These are phyloP conservation scores for Macquaria australasica DNA, from an alignment of 2,113 vertebrate species.

Conservation along the genomic window DNA sequence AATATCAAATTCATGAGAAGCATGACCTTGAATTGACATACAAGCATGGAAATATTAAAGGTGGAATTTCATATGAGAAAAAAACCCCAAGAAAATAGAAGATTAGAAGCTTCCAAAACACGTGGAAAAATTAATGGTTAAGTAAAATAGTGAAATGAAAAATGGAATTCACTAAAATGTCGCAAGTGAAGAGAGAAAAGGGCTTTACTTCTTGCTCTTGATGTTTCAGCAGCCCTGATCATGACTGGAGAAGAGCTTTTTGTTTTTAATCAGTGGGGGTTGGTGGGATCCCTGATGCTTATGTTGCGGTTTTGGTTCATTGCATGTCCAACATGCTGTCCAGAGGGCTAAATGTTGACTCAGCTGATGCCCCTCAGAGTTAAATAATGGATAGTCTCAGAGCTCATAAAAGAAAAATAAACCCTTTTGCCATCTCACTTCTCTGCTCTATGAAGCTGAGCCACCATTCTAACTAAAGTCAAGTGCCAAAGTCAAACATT, in stretches of 20 bases:
- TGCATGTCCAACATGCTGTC: constrained; percentile 42
- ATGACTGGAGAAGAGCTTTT: not conserved
- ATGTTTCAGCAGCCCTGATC: not conserved
- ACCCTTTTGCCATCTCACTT: constrained; percentile 31
- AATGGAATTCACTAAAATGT: not conserved
- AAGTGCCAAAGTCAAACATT: constrained; percentile 5
- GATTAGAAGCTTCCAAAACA: not conserved
- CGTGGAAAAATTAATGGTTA: not conserved
- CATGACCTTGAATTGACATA: constrained; percentile 18
- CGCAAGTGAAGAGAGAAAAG: not conserved
- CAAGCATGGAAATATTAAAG: not conserved
- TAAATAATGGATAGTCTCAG: constrained; percentile 64
- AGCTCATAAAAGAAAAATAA: constrained; percentile 67
- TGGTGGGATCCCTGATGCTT: constrained; percentile 4
- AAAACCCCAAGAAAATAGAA: not conserved
- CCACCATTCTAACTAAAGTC: constrained; percentile 6
- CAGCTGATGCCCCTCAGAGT: constrained; percentile 42
- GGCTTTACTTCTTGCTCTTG: not conserved
- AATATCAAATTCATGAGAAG: constrained; percentile 18
- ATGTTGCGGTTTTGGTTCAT: constrained; percentile 40
- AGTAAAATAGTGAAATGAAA: not conserved
- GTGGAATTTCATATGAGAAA: not conserved
- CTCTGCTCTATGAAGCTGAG: constrained; percentile 2
- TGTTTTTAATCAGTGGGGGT: not conserved
- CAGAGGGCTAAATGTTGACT: constrained; percentile 48